These are phyloP conservation scores for Ceramica pisi DNA, from an alignment of 2,888 invertebrate genomes.

Conservation along the genomic window DNA sequence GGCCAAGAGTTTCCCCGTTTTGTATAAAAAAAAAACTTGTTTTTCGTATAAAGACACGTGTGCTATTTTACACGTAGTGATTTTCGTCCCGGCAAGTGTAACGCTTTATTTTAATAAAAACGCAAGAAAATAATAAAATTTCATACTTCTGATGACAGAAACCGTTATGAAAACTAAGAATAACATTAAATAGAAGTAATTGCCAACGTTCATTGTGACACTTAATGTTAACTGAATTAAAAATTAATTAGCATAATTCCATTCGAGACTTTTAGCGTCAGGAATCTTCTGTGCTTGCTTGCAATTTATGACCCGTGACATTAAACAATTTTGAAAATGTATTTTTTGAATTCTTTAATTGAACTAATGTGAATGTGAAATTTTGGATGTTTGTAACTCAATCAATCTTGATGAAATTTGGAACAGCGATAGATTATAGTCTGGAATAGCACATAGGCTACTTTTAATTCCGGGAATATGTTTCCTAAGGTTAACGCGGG, in stretches of 20 bases:
- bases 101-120: not conserved
- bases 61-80: too few species aligned
- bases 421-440: too few species aligned
- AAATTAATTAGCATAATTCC: constrained; percentile 36
- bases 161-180: constrained; percentile 17
- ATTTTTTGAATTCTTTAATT: not conserved
- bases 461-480: too few species aligned
- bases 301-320: not conserved
- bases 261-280: constrained; percentile 25
- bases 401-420: too few species aligned
- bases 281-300: constrained; percentile 2
- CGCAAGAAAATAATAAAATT: constrained; percentile 3
- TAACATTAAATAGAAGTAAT: constrained; percentile 23
- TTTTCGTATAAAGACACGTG: too few species aligned
- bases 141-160: constrained; percentile 1
- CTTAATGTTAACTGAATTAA: constrained; percentile 33
- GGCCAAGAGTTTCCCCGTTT: too few species aligned
- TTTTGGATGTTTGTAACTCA: too few species aligned
- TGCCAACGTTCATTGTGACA: constrained; percentile 6
- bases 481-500: too few species aligned
- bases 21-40: too few species aligned
- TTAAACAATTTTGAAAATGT: not conserved
- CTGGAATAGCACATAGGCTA: too few species aligned
- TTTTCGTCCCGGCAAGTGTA: not conserved
- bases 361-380: too few species aligned